Conservation (phyloP, 2,113 vertebrate genomes). For the Rhinopomastus cyanomelas region DNA sequence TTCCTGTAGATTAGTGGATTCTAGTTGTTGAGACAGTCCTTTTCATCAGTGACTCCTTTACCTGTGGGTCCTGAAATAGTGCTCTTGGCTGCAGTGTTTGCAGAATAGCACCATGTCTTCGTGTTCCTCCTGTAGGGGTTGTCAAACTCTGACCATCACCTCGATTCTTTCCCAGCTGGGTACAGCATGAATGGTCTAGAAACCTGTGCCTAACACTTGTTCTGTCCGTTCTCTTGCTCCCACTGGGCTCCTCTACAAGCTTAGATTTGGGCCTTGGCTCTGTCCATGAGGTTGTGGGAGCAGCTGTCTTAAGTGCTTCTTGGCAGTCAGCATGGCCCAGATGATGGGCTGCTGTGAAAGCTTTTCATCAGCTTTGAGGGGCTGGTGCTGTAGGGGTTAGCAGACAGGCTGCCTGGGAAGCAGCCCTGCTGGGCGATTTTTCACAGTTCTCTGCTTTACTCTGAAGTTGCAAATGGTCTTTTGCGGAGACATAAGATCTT, state of each 20-base stretch:
- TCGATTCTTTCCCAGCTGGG: not conserved
- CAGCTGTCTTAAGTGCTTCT: not conserved
- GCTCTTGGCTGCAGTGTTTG: not conserved
- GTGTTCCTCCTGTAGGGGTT: not conserved
- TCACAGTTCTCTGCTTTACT: not conserved
- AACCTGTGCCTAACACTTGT: not conserved
- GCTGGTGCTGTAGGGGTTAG: not conserved
- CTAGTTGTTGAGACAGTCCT: not conserved
- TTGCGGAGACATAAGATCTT: not conserved
- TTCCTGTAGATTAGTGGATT: not conserved
- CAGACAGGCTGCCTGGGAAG: not conserved
- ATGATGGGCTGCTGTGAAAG: too few species aligned
- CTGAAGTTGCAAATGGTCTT: not conserved
- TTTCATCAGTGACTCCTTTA: not conserved
- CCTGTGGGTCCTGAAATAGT: not conserved
- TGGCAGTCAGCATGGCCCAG: rapidly evolving
- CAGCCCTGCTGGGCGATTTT: not conserved
- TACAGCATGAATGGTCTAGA: rapidly evolving
- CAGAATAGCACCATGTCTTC: not conserved
- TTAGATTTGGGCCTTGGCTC: not conserved
- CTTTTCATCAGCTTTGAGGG: not conserved
- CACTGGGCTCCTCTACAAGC: not conserved
- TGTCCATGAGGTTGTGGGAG: not conserved
- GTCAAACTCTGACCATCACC: not conserved
- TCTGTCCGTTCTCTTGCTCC: not conserved